A percentile compares a stretch with the other conserved stretches of the same genome.
phyloP scores from a whole-genome alignment of 2,888 invertebrate species.

The Tupiocoris notatus region DNA sequence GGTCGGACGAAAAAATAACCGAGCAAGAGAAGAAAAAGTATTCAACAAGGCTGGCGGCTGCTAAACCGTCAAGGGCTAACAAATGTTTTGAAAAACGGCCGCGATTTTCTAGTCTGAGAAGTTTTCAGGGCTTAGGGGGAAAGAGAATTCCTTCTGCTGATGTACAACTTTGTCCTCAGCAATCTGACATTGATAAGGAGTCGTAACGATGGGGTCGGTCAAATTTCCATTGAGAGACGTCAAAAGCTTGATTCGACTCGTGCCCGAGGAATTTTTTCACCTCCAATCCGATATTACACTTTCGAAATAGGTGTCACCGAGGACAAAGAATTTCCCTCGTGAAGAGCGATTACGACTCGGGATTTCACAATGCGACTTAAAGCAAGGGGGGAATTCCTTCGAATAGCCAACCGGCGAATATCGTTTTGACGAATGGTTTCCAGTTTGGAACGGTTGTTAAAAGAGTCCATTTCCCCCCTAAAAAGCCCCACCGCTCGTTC shows the following conservation, averaged over 20 bases:
- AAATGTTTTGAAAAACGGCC: neutral
- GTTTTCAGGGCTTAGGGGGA: neutral
- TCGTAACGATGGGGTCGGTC: neutral
- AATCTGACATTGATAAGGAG: neutral
- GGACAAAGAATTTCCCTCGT: neutral
- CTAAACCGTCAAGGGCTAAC: neutral
- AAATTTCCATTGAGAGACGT: neutral
- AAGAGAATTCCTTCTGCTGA: too few relatives aligned
- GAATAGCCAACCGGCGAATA: neutral
- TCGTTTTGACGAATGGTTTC: neutral
- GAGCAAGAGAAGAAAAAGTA: neutral
- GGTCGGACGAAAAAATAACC: neutral
- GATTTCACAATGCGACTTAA: neutral
- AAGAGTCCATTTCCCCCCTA: neutral
- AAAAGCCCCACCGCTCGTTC: neutral
- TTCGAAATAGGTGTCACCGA: neutral
- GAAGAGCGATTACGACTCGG: neutral
- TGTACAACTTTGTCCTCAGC: too few relatives aligned
- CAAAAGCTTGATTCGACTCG: neutral
- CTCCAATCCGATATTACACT: neutral
- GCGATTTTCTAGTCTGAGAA: neutral
- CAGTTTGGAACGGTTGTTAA: neutral
- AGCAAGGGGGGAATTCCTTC: neutral
- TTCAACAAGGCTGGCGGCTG: too few relatives aligned
- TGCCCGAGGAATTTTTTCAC: neutral